Evolutionary conservation across 2,113 vertebrate genomes (phyloP).

Genomic region (Heterotis niloticus): DNA sequence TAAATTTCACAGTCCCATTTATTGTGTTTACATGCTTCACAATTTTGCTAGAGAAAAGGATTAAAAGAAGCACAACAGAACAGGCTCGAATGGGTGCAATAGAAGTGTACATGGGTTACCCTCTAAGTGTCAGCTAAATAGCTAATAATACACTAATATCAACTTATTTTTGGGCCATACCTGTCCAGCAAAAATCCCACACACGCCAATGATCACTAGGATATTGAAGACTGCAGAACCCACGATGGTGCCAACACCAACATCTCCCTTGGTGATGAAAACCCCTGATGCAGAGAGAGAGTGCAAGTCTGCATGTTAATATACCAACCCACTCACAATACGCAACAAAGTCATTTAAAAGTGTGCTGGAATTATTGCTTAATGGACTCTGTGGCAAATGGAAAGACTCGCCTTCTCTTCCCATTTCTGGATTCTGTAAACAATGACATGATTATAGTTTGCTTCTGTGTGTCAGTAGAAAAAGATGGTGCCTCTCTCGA

Average conservation of each 20-base stretch:
- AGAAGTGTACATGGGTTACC: too few relatives aligned
- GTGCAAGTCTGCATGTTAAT: background rate
- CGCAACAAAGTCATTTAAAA: background rate
- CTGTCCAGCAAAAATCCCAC: slow-evolving; percentile 69
- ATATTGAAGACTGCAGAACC: slow-evolving; percentile 75
- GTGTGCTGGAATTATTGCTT: background rate
- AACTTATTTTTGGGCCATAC: too few relatives aligned
- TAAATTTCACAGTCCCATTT: too few relatives aligned
- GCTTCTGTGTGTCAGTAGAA: background rate
- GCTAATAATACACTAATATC: too few relatives aligned
- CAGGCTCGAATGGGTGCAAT: too few relatives aligned
- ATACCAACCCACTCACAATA: background rate
- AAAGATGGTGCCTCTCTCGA: background rate
- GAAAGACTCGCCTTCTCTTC: background rate
- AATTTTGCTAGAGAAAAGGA: too few relatives aligned
- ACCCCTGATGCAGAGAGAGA: slow-evolving; percentile 54
- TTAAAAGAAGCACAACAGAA: too few relatives aligned
- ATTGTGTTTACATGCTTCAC: too few relatives aligned
- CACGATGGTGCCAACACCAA: slow-evolving; percentile 69
- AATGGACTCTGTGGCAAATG: too few relatives aligned
- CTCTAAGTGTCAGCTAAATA: too few relatives aligned
- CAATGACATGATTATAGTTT: slow-evolving; percentile 21
- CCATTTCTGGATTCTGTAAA: background rate
- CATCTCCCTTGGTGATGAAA: slow-evolving; percentile 70
- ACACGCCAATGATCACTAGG: slow-evolving; percentile 69